Evolutionary conservation across 2,113 vertebrate genomes (phyloP).

Genomic region (Nestor notabilis): DNA sequence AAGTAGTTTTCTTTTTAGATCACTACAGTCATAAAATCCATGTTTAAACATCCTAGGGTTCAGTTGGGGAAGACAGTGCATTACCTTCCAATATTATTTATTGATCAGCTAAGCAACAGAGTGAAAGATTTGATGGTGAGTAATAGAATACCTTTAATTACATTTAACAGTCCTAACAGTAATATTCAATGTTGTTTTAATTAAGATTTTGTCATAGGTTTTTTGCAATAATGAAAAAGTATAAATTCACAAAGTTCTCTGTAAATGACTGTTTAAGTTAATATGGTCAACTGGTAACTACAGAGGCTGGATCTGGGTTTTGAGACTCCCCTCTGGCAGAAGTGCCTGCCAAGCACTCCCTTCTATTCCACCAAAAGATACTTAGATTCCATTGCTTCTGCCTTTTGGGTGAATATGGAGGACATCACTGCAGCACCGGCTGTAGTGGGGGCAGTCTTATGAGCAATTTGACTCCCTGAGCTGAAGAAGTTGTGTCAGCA

Average conservation of each 20-base stretch:
- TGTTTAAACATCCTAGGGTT: conserved; percentile 78
- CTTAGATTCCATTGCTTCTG: background rate
- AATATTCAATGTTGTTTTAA: background rate
- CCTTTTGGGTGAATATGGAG: background rate
- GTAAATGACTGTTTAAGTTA: background rate
- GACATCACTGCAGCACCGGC: background rate
- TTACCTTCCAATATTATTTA: conserved; percentile 97
- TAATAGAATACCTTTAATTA: conserved; percentile 26
- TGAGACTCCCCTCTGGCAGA: background rate
- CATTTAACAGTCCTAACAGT: background rate
- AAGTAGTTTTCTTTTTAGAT: conserved; percentile 46
- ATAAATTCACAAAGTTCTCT: background rate
- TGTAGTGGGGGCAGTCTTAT: background rate
- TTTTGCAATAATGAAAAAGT: background rate
- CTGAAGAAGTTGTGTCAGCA: background rate
- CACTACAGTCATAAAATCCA: conserved; percentile 4
- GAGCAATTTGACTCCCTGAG: background rate
- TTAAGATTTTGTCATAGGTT: background rate
- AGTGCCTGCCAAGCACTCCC: background rate
- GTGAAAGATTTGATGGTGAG: conserved; percentile 95
- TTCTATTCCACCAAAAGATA: background rate
- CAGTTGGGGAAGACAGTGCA: conserved; percentile 91
- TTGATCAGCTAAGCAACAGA: conserved; percentile 96
- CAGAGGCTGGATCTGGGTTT: background rate
- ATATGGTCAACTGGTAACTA: background rate